Percentiles rank a stretch among this genome's conserved stretches.
These are phyloP conservation scores for Agrypnus murinus DNA, from an alignment of 2,888 invertebrate genomes.

Conservation along the genomic window DNA sequence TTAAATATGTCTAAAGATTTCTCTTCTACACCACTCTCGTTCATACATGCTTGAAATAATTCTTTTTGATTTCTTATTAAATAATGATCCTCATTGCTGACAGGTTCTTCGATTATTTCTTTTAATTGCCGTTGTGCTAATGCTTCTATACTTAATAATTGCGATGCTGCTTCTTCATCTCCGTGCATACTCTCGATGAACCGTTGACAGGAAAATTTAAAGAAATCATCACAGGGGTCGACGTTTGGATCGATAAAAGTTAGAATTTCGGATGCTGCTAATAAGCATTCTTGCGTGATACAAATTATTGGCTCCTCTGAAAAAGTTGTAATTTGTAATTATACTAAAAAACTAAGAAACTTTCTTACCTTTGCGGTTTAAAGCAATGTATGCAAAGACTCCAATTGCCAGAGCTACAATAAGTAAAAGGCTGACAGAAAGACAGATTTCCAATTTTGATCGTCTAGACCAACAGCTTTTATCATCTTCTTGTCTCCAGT, in stretches of 20 bases:
- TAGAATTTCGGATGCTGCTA: constrained; percentile 77
- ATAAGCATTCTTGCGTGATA: constrained; percentile 28
- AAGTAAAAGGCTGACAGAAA: background rate
- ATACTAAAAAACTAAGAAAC: no score
- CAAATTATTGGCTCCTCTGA: constrained; percentile 12
- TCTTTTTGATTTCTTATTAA: constrained; percentile 34
- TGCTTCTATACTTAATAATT: constrained; percentile 72
- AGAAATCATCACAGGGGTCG: constrained; percentile 87
- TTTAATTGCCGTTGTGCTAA: constrained; percentile 18
- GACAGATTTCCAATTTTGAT: constrained; percentile 20
- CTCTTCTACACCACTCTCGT: constrained; percentile 53
- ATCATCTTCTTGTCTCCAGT: constrained; percentile 22
- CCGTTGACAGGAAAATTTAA: constrained; percentile 70
- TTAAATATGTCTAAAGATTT: constrained; percentile 51
- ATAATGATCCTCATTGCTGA: constrained; percentile 32
- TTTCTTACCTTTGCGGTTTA: constrained; percentile 13
- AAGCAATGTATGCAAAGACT: background rate
- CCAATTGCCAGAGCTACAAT: constrained; percentile 1
- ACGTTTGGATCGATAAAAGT: constrained; percentile 78
- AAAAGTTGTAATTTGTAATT: no score
- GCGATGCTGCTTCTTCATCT: constrained; percentile 15
- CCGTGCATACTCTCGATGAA: constrained; percentile 74
- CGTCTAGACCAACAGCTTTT: constrained; percentile 31
- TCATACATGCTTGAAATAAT: constrained; percentile 58
- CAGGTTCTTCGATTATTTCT: constrained; percentile 37